Base-by-base conservation (phyloP, 2,888 invertebrate species). In the Ariolimax columbianus region DNA sequence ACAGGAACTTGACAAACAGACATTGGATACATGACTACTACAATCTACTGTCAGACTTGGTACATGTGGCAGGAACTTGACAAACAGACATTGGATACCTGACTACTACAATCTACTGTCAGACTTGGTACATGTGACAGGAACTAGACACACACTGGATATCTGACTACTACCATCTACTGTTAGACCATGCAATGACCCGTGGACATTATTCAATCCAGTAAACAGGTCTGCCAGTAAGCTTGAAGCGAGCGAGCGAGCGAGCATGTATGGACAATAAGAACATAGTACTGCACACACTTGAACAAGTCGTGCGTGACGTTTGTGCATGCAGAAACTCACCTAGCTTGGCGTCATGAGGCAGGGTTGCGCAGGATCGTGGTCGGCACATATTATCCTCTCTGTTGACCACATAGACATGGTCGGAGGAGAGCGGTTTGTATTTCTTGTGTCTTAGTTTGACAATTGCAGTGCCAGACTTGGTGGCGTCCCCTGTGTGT, bases 271-370 rank as follows among this genome's bases (percentile, higher is more conserved):
- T 55, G 55, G 3, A 55, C 55, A 3, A 9, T 17, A 23, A 55
- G 23, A 9, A 55, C 9, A 55, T 17, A 63, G 59, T 63, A n/a
- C 2, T 63, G n/a, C 6, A 63, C n/a, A 26, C 9, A n/a, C n/a
- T 26, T 14, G 11, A n/a, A 4, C 40, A 30, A 17, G 43, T 33
- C 36, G 38, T 26, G 30, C n/a, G 17, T 75, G 30, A 2, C 1
- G 26, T n/a, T 1, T 17, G 66, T 40, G 72, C 81, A 82, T 82
- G 81, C 81, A 70, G 33, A 2, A 40, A 72, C 87, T 89, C 86
- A 88, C 89, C 88, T 77, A 90, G 84, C 82, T 89, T 88, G 23
- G 85, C 86, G 86, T 89, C 89, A 40, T 89, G 78, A 1, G 90
- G 90, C 36, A 90, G 85, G 1, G 89, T 90, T 47, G 88, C 87